Base-by-base conservation (phyloP, 2,797 vertebrate species). In the Helarctos malayanus region DNA sequence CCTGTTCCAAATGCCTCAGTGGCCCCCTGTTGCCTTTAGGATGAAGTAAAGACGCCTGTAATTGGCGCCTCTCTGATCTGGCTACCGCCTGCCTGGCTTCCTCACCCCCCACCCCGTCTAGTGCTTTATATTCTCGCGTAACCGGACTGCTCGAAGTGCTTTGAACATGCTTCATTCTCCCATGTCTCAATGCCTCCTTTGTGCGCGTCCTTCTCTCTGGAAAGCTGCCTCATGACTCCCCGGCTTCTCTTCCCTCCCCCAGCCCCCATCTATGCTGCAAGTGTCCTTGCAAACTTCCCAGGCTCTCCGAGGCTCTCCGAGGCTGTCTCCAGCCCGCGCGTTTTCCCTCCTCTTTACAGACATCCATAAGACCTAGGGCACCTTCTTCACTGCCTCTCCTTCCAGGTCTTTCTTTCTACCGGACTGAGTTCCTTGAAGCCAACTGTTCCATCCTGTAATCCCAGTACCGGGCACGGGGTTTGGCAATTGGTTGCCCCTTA, bases 401-500 rank as follows among this genome's bases (percentile, higher is more conserved):
- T 52, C n/a, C 18, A 2, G 47, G 35, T 41, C 38, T 79, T 69
- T 54, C 59, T 61, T 91, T 65, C 71, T 76, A 71, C 47, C 29
- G 61, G 87, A 69, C 16, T 63, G 41, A 84, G 15, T 80, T 90
- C 41, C 69, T 92, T 19, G 82, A 95, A 76, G 87, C 63, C 69
- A 59, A 35, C 1, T 52, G 61, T 85, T 93, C n/a, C 56, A 73
- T 35, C 18, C 54, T 35, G 15, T 79, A 19, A 78, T 49, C 76
- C 63, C 32, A n/a, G 27, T 23, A 27, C 57, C 63, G 29, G 71
- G 69, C 41, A 84, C 2, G 4, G 59, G 80, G 11, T 32, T 93
- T 35, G 82, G 78, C 65, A 25, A 27, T 29, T 10, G 61, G 21
- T 47, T 57, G 35, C 59, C 27, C 5, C 41, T 88, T 12, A 23